Conservation (phyloP, 2,113 vertebrate species). For the Ranitomeya variabilis region DNA sequence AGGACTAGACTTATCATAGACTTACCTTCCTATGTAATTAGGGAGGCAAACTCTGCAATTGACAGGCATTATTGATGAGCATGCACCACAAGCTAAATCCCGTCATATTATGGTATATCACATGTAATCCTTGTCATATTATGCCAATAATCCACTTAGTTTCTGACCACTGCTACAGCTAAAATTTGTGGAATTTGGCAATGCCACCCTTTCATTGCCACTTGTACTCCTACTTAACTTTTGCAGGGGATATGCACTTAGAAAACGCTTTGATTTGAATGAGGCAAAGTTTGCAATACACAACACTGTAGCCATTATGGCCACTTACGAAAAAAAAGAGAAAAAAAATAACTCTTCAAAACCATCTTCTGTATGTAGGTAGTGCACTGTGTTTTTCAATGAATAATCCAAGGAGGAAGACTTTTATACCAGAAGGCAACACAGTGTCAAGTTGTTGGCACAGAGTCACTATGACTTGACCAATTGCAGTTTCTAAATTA, state of each 20-base stretch:
- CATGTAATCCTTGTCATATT: slow-evolving; percentile 35
- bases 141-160: slow-evolving; percentile 41
- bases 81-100: slow-evolving; percentile 28
- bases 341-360: neutral
- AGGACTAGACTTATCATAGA: slow-evolving; percentile 2
- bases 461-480: neutral
- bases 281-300: neutral
- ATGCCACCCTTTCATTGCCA: neutral
- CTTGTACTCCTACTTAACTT: neutral
- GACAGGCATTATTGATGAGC: slow-evolving; percentile 28
- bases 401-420: neutral
- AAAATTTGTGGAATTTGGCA: slow-evolving; percentile 15
- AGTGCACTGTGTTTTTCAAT: neutral
- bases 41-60: slow-evolving; percentile 18
- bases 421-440: neutral
- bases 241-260: neutral
- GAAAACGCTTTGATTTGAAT: neutral
- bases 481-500: neutral
- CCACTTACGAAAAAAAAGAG: neutral
- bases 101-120: slow-evolving; percentile 47
- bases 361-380: neutral
- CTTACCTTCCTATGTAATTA: slow-evolving; percentile 34
- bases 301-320: neutral
- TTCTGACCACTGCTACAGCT: slow-evolving; percentile 6
- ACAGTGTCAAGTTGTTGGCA: neutral